These are phyloP conservation scores for Andrena cerasifolii DNA, from an alignment of 1,140 invertebrate genomes.

Conservation along the genomic window DNA sequence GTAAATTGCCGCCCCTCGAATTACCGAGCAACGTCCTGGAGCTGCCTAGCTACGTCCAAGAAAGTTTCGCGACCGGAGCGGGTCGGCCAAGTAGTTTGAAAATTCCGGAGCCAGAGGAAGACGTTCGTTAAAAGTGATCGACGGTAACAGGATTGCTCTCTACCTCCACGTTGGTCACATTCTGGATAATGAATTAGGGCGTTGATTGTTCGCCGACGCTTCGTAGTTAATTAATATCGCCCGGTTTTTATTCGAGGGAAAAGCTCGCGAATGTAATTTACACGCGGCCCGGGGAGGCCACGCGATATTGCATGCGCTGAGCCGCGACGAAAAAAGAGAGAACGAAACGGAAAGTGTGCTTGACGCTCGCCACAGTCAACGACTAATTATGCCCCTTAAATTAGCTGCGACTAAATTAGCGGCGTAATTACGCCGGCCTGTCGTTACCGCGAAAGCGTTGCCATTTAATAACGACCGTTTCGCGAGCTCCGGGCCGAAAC, in stretches of 20 bases:
- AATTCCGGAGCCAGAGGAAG: neutral
- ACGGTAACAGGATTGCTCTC: no score
- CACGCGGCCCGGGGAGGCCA: neutral
- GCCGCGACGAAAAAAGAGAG: neutral
- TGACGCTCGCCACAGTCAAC: constrained; percentile 11
- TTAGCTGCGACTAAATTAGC: constrained; percentile 13
- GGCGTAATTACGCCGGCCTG: constrained; percentile 4
- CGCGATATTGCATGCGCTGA: neutral
- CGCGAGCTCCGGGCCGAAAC: neutral
- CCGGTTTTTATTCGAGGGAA: no score
- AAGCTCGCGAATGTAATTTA: neutral
- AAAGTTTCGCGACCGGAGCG: constrained; percentile 1
- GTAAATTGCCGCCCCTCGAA: constrained; percentile 53
- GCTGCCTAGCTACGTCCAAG: constrained; percentile 18
- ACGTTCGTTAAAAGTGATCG: no score
- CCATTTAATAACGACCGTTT: constrained; percentile 12
- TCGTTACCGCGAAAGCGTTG: neutral
- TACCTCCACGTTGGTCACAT: no score
- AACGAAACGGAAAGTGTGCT: neutral
- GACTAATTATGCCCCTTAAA: constrained; percentile 22
- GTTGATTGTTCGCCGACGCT: no score
- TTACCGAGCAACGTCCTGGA: constrained; percentile 23
- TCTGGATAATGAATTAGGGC: no score
- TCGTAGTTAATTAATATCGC: no score
- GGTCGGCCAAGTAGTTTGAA: neutral